Evolutionary conservation across 2,113 vertebrate genomes (phyloP), one percentile per base, ranked within the genome.

Genomic region (Eurystomus gularis): DNA sequence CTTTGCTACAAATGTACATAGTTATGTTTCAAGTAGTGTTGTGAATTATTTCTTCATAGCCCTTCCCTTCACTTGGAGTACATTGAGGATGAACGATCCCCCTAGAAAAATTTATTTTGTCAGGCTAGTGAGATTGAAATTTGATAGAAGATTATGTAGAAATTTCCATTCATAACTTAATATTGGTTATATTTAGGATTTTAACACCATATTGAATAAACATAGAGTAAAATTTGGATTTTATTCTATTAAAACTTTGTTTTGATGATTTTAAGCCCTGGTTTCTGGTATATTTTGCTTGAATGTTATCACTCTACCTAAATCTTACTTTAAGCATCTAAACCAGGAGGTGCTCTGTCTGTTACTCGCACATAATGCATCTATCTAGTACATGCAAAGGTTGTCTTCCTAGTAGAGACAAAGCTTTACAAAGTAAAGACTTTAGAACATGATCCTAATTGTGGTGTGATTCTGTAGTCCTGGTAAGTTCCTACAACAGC

Each of bases 161-260:
- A 65, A 71, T 9, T 77, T 40, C 10, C 7, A 8, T 69, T 71
- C 10, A 17, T 71, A 57, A 33, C 62, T 51, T 42, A 71, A 57
- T 44, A 57, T 10, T 80, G 2, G 25, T 83, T 92, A 58, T 80
- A 42, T 11, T 57, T 64, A 31, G 2, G 3, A 61, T 72, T 80
- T 60, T 66, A 42, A 70, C 83, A 11, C 17, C 10, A 14, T 60
- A 24, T 78, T 72, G 18, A 72, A 52, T 81, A 76, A 79, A 79
- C 49, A 64, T 3, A 35, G 4, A 42, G 11, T 62, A 62, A 73
- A 65, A 61, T 15, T 33, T 5, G 0, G 0, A 6, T 86, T 68
- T 39, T 71, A 29, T 64, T 86, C 46, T 86, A 37, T 52, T 84
- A 51, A 78, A 82, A 37, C 11, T 55, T 37, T 19, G 4, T 7